Evolutionary conservation across 2,113 vertebrate species (phyloP), one percentile per base, ranked within the genome.

Genomic region (Axis porcinus): DNA sequence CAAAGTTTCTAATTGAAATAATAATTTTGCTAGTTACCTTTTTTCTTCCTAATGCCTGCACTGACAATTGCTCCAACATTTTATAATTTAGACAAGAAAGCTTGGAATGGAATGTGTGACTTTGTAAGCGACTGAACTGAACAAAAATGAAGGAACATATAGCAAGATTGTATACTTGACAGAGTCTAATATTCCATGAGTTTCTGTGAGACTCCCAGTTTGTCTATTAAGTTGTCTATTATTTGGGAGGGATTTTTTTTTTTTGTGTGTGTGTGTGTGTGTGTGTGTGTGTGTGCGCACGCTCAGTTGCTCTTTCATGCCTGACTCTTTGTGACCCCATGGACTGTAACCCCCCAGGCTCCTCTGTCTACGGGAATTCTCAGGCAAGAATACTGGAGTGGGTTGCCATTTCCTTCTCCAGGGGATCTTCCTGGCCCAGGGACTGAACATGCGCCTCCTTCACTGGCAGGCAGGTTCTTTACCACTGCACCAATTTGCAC

Each of bases 281-380:
- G 33, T n/a, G 62, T 33, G 4, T 6, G 67, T 1, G 2, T 1
- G 5, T 0, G 2, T 0, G 1, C 0, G 3, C 21, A 23, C 23
- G 21, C 23, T 76, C 6, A 43, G 6, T 43, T 76, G 70, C 12
- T 76, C 15, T 43, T 76, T 76, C 36, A 43, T 14, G 36, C 43
- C 36, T 43, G 40, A 76, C 12, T 43, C 36, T 74, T 74, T 76
- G 36, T 27, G 23, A 43, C 36, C 36, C 23, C 1, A 13, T 76
- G 70, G 12, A 43, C 23, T 43, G 23, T 27, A 76, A 76, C 70
- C 40, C 40, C 2, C 70, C 23, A 43, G 70, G 70, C 70, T 76
- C 12, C 6, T 76, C 70, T 76, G 40, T 76, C 70, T 27, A 27
- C 0, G 3, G 23, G 36, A 76, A 43, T 25, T 76, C 70, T 76